Evolutionary conservation across 2,797 vertebrate genomes (phyloP).

Genomic region (Urophycis tenuis): DNA sequence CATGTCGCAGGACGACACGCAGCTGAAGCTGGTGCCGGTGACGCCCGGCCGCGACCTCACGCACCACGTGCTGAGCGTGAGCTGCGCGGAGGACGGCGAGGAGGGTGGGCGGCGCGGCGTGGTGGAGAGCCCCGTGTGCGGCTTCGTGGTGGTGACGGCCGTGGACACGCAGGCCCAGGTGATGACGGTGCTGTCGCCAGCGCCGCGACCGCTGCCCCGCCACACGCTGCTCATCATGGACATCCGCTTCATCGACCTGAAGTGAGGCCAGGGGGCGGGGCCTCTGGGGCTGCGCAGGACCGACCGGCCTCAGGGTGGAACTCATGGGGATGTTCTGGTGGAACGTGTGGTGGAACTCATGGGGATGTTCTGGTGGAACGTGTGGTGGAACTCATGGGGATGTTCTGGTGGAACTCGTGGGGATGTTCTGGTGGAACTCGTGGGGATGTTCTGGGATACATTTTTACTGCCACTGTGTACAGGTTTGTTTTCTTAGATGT

Average conservation of each 20-base stretch:
- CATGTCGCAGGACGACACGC: conserved; percentile 98
- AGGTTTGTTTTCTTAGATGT: conserved; percentile 21
- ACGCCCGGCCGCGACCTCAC: conserved; percentile 93
- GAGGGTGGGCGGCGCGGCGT: conserved; percentile 64
- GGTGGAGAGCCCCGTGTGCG: conserved; percentile 78
- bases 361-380: too few relatives aligned
- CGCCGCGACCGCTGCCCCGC: conserved; percentile 87
- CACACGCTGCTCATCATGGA: conserved; percentile 97
- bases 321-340: too few relatives aligned
- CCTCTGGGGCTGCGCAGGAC: too few relatives aligned
- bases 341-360: too few relatives aligned
- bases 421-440: background rate
- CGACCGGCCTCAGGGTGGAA: too few relatives aligned
- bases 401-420: too few relatives aligned
- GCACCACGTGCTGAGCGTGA: conserved; percentile 93
- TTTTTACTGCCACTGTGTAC: conserved; percentile 18
- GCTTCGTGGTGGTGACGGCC: conserved; percentile 92
- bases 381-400: too few relatives aligned
- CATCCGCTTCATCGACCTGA: conserved; percentile 96
- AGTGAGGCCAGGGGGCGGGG: conserved; percentile 61
- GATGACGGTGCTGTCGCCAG: conserved; percentile 91
- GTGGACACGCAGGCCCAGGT: conserved; percentile 91
- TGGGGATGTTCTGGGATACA: background rate
- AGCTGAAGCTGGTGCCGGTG: conserved; percentile 93
- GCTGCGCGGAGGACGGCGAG: conserved; percentile 72